These are phyloP conservation scores for Apaloderma vittatum DNA, from an alignment of 2,113 vertebrate species.

Conservation along the genomic window DNA sequence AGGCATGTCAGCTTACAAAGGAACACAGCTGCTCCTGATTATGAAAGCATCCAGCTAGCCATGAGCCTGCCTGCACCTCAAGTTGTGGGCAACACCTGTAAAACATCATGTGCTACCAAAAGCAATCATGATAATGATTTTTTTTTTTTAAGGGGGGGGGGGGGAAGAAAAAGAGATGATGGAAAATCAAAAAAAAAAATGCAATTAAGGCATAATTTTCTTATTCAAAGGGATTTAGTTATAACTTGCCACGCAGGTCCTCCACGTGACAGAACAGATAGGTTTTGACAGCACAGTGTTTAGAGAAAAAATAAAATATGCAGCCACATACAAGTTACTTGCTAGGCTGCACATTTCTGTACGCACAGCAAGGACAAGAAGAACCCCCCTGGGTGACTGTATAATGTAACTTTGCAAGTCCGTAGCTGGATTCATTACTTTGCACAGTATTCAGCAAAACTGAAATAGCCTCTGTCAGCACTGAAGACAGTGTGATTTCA, in stretches of 20 bases:
- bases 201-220: not conserved
- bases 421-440: slow-evolving; percentile 49
- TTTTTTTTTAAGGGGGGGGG: too few species aligned
- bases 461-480: slow-evolving; percentile 27
- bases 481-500: slow-evolving; percentile 11
- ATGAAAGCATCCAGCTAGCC: not conserved
- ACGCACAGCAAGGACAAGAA: slow-evolving; percentile 45
- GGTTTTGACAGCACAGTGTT: not conserved
- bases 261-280: not conserved
- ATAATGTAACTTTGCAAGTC: slow-evolving; percentile 52
- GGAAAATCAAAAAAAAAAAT: not conserved
- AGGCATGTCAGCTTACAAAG: not conserved
- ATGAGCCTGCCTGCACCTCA: not conserved
- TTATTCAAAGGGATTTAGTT: not conserved
- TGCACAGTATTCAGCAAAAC: slow-evolving; percentile 25
- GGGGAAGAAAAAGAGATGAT: not conserved
- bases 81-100: not conserved
- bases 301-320: slow-evolving; percentile 52
- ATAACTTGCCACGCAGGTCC: not conserved
- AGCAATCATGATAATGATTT: not conserved
- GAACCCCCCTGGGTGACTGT: slow-evolving; percentile 56
- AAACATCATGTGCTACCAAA: not conserved
- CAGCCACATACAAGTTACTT: slow-evolving; percentile 48
- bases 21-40: not conserved
- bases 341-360: slow-evolving; percentile 39